phyloP scores from a whole-genome alignment of 2,797 vertebrate species.

The Tolypeutes matacus region DNA sequence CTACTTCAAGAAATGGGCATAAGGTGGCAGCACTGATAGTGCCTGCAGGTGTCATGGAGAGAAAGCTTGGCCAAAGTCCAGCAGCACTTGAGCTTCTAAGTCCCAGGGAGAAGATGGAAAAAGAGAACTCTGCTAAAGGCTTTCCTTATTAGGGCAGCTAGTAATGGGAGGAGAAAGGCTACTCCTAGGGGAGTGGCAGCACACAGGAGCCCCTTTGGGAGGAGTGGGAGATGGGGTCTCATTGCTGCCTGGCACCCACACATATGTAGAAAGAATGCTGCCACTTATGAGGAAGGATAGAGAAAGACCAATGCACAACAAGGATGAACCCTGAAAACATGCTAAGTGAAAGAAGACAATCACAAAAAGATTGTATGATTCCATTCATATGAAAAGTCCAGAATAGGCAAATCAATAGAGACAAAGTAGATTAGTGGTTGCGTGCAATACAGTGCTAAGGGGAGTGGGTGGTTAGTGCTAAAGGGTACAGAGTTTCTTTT shows the following conservation, averaged over 20 bases:
- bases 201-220: neutral
- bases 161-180: neutral
- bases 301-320: neutral
- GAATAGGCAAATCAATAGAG: neutral
- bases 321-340: constrained; percentile 30
- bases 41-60: constrained; percentile 67
- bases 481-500: constrained; percentile 16
- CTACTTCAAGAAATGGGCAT: constrained; percentile 80
- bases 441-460: neutral
- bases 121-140: constrained; percentile 35
- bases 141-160: neutral
- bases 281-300: constrained; percentile 15
- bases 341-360: constrained; percentile 27
- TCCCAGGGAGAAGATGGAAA: constrained; percentile 53
- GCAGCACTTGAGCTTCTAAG: constrained; percentile 47
- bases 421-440: neutral
- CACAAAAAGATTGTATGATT: neutral
- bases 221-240: neutral
- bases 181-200: neutral
- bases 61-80: constrained; percentile 73
- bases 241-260: constrained; percentile 1
- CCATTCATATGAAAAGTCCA: neutral
- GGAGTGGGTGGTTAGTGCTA: neutral
- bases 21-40: constrained; percentile 80
- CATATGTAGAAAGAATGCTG: constrained; percentile 13